Evolutionary conservation across 2,888 invertebrate genomes (phyloP), one percentile per base, ranked within the genome.

Genomic region (Agrochola lota): DNA sequence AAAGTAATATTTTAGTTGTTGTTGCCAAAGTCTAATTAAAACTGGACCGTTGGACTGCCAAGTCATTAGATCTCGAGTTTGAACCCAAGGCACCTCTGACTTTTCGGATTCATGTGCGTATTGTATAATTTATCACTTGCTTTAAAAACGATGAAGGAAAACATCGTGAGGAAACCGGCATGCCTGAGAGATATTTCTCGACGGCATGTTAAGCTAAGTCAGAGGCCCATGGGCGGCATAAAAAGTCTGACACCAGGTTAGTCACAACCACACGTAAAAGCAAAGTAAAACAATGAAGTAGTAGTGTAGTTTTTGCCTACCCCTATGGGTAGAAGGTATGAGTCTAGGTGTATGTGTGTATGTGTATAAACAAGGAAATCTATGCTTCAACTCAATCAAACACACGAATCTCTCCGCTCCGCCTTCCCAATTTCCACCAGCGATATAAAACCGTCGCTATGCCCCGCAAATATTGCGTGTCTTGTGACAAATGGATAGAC

Each of bases 401-500:
- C 40, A 66, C 20, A 62, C 64, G 35, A 46, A 68, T 63, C 4
- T 9, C 17, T 17, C 20, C 0, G 11, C n/a, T 20, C 63, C 66
- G 17, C 74, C 85, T 64, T 15, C 35, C 26, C 72, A 74, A 78
- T 74, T 81, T 35, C 63, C n/a, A 49, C 3, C 20, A 68, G 46
- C 68, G 55, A 72, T 70, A 84, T 84, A 77, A 77, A 74, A 59
- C 71, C n/a, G 49, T 68, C 17, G 49, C 74, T 74, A 78, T 81
- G 46, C 84, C 52, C 71, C 12, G 30, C 66, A 85, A 81, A 78
- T 78, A 85, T 84, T 68, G 72, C 72, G 82, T 85, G 82, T 78
- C 74, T 71, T 60, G 74, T 73, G 75, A 84, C 75, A 82, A 82
- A 84, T 85, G 78, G 73, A 55, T 68, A 75, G 85, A 84, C 82